Evolutionary conservation across 2,113 vertebrate species (phyloP).

Genomic region (Crypturellus undulatus): DNA sequence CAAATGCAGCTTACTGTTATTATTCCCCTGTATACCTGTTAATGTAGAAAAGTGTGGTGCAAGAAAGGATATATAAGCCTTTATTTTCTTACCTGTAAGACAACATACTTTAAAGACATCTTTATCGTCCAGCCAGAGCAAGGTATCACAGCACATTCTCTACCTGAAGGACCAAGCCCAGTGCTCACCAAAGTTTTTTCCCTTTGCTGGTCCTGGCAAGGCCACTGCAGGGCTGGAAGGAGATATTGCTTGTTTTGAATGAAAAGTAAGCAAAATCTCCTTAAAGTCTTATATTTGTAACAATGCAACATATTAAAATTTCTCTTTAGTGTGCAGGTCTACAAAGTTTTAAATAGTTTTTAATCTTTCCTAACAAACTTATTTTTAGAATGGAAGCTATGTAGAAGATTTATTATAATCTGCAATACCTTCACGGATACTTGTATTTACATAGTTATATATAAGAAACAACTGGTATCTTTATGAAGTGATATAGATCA

Average conservation of each 20-base stretch:
- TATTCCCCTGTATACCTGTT: not conserved
- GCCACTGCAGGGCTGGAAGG: not conserved
- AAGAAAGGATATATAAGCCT: not conserved
- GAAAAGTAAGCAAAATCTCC: not conserved
- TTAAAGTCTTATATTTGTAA: not conserved
- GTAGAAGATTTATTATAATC: not conserved
- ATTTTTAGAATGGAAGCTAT: not conserved
- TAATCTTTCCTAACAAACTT: not conserved
- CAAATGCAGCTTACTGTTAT: not conserved
- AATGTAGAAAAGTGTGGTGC: not conserved
- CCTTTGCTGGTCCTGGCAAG: not conserved
- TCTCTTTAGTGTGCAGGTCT: not conserved
- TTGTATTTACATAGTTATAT: not conserved
- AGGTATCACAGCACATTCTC: rapidly evolving
- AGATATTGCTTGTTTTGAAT: not conserved
- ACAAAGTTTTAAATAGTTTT: not conserved
- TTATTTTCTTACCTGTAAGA: not conserved
- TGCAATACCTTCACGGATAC: not conserved
- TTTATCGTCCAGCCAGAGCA: not conserved
- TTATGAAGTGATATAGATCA: not conserved
- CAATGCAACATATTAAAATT: not conserved
- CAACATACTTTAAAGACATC: not conserved
- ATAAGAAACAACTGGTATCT: not conserved
- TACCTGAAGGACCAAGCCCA: not conserved
- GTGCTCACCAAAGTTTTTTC: not conserved